These are phyloP conservation scores for Tupiocoris notatus DNA, from an alignment of 2,888 invertebrate species.

Conservation along the genomic window DNA sequence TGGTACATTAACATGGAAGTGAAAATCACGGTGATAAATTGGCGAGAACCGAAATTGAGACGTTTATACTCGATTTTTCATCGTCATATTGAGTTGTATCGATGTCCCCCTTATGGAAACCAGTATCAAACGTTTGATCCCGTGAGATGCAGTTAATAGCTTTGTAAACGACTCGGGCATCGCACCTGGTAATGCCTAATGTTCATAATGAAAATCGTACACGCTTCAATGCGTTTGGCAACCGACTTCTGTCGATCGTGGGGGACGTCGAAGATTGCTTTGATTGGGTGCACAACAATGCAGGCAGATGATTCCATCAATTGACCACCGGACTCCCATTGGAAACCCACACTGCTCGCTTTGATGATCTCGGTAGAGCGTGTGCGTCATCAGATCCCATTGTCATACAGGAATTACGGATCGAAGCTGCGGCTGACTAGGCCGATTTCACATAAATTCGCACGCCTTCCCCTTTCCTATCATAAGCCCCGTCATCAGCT, in stretches of 20 bases:
- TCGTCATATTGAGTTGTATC: too few relatives aligned
- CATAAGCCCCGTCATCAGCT: not conserved
- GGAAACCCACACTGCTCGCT: slow-evolving; percentile 11
- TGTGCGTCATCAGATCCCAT: slow-evolving; percentile 18
- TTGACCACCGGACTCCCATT: slow-evolving; percentile 12
- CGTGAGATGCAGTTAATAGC: too few relatives aligned
- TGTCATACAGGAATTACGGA: slow-evolving; percentile 4
- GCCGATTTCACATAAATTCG: slow-evolving; percentile 21
- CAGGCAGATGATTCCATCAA: slow-evolving; percentile 25
- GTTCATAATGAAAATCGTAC: too few relatives aligned
- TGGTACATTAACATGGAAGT: too few relatives aligned
- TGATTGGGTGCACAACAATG: not conserved
- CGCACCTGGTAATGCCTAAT: too few relatives aligned
- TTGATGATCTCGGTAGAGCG: not conserved
- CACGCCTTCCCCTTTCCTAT: not conserved
- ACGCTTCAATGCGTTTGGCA: not conserved
- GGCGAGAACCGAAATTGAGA: too few relatives aligned
- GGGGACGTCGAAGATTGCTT: not conserved
- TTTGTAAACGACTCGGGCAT: too few relatives aligned
- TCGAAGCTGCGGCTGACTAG: slow-evolving; percentile 1
- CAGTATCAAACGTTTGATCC: too few relatives aligned
- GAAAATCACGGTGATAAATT: too few relatives aligned
- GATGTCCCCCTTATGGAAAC: too few relatives aligned
- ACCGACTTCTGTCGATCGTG: not conserved
- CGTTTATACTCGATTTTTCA: too few relatives aligned